Conservation (phyloP, 2,888 invertebrate species). For the Andrena bicolor region DNA sequence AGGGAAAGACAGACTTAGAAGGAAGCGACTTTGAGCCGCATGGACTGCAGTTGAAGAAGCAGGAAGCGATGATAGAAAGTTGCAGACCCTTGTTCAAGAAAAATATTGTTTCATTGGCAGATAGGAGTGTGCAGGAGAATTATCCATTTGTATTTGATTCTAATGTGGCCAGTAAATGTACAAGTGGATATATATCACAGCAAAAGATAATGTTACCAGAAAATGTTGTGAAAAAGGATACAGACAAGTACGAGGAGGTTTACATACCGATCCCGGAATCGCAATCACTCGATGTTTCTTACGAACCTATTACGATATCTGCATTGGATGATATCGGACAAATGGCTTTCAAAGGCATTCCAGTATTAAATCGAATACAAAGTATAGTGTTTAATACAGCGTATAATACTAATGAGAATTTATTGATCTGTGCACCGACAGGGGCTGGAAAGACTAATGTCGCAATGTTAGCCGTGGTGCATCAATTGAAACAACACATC, state of each 20-base stretch:
- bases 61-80: slow-evolving; percentile 83
- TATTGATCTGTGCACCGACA: slow-evolving; percentile 99
- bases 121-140: slow-evolving; percentile 85
- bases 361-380: slow-evolving; percentile 96
- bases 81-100: slow-evolving; percentile 86
- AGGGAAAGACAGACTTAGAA: slow-evolving; percentile 80
- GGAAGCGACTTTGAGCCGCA: slow-evolving; percentile 86
- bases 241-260: slow-evolving; percentile 93
- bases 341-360: slow-evolving; percentile 95
- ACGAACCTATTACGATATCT: slow-evolving; percentile 88
- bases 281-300: slow-evolving; percentile 88
- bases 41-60: slow-evolving; percentile 86
- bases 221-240: slow-evolving; percentile 90
- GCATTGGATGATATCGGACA: slow-evolving; percentile 92
- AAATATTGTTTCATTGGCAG: slow-evolving; percentile 76
- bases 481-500: slow-evolving; percentile 95
- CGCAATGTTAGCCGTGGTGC: slow-evolving; percentile 96
- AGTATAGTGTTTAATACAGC: slow-evolving; percentile 98
- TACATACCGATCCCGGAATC: slow-evolving; percentile 90
- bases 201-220: slow-evolving; percentile 93
- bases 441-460: slow-evolving; percentile 99
- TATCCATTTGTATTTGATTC: slow-evolving; percentile 96
- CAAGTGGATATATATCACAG: slow-evolving; percentile 91
- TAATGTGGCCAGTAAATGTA: slow-evolving; percentile 89
- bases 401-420: slow-evolving; percentile 98